Percentiles rank a stretch among this genome's conserved stretches.
phyloP scores from a whole-genome alignment of 2,888 invertebrate species.

The Idaea biselata region DNA sequence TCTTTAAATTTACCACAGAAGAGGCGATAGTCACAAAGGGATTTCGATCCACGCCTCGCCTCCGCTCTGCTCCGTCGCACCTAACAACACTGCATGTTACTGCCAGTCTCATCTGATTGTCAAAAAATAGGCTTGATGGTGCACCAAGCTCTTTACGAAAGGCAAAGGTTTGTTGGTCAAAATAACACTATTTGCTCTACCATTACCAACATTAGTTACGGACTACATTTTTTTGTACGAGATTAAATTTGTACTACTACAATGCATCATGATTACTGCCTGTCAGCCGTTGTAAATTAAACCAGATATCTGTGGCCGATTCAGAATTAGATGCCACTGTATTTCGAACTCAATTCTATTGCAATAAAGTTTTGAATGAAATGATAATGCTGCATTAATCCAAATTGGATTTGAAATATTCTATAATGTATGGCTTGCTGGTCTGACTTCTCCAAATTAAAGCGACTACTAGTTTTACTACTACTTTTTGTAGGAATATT shows the following conservation, averaged over 20 bases:
- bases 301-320: conserved; percentile 20
- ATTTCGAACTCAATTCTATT: conserved; percentile 23
- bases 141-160: neutral
- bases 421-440: conserved; percentile 40
- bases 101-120: no score
- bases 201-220: conserved; percentile 41
- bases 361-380: conserved; percentile 29
- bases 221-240: conserved; percentile 39
- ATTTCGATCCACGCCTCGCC: no score
- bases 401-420: conserved; percentile 38
- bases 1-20: no score
- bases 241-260: conserved; percentile 42
- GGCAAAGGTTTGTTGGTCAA: neutral
- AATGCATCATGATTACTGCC: conserved; percentile 50
- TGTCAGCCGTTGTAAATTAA: conserved; percentile 48
- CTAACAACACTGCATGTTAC: no score
- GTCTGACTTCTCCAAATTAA: conserved; percentile 42
- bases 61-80: no score
- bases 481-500: neutral
- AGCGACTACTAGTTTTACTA: conserved; percentile 24
- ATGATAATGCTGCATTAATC: conserved; percentile 32
- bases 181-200: conserved; percentile 30
- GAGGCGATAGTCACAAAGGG: no score
- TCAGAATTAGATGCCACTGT: conserved; percentile 13
- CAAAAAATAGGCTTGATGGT: neutral